Evolutionary conservation across 2,888 invertebrate species (phyloP), one percentile per base, ranked within the genome.

Genomic region (Hydraecia micacea): DNA sequence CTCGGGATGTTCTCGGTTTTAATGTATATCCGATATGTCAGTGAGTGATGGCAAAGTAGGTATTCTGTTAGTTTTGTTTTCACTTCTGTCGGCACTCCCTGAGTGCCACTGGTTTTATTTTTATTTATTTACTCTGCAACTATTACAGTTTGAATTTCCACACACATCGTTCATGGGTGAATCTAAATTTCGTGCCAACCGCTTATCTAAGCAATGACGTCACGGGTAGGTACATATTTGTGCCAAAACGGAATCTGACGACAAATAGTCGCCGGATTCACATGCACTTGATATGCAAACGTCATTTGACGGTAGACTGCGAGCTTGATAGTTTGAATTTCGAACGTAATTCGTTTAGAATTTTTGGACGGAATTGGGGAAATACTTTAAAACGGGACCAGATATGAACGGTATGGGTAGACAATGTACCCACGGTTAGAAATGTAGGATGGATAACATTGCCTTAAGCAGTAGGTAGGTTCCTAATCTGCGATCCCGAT

Each of bases 161-260:
- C 49, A 70, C 9, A 73, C n/a, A 63, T 67, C 49, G 39, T 39
- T 36, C 60, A 67, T 25, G n/a, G 58, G 21, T 39, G 66, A 60
- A 75, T 74, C 71, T 39, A 69, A 76, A 85, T 76, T 66, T 68
- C 49, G 46, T 84, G 76, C 76, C 87, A 73, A 79, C n/a, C 65
- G 46, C 71, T 67, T 86, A 85, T 86, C 84, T 52, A n/a, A 32
- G 72, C 69, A 8, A 36, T 73, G 86, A 79, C 83, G 73, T 83
- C 68, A 69, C 55, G 8, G 11, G 25, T 25, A 6, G 9, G 15
- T 60, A 67, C 55, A 80, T 67, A 83, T 76, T 68, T 76, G 73
- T 78, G 87, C 87, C 89, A 85, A 79, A 86, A 75, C 87, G 83
- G 87, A 87, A 77, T 81, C 66, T 49, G 46, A 72, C 79, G 78